phyloP scores from a whole-genome alignment of 2,113 vertebrate genomes.

The Spilogale gracilis region DNA sequence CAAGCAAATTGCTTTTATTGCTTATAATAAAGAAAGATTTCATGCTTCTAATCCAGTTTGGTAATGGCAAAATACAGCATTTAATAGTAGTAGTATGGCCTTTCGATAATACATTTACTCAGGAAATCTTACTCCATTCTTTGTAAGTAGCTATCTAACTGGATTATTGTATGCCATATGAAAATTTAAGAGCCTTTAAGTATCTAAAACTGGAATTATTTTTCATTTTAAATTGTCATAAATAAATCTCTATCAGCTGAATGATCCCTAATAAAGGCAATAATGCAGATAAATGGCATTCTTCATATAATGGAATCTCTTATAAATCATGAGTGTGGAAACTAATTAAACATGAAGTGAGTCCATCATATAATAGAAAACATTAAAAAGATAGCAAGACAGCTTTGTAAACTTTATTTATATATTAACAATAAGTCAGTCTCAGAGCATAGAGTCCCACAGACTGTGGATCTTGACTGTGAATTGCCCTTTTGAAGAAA shows the following conservation, averaged over 20 bases:
- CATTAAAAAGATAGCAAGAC: not conserved
- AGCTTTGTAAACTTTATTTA: not conserved
- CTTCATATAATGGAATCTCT: not conserved
- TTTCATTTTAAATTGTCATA: constrained; percentile 51
- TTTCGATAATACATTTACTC: constrained; percentile 51
- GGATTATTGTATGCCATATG: not conserved
- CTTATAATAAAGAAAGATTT: constrained; percentile 57
- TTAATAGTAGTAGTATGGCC: not conserved
- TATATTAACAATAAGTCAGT: not conserved
- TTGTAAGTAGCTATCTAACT: not conserved
- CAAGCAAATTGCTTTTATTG: constrained; percentile 73
- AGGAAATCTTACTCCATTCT: not conserved
- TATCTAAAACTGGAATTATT: constrained; percentile 26
- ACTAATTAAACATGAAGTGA: constrained; percentile 33
- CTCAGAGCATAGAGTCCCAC: not conserved
- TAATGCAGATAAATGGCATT: not conserved
- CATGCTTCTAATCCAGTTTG: constrained; percentile 12
- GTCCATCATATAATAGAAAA: not conserved
- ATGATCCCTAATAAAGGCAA: constrained; percentile 14
- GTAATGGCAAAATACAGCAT: constrained; percentile 17
- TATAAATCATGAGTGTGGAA: not conserved
- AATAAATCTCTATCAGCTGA: constrained; percentile 41
- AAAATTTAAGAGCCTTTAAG: constrained; percentile 57
- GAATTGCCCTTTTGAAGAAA: not conserved
- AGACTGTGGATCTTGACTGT: not conserved